Evolutionary conservation across 2,888 invertebrate genomes (phyloP).

Genomic region (Aquatica leii): DNA sequence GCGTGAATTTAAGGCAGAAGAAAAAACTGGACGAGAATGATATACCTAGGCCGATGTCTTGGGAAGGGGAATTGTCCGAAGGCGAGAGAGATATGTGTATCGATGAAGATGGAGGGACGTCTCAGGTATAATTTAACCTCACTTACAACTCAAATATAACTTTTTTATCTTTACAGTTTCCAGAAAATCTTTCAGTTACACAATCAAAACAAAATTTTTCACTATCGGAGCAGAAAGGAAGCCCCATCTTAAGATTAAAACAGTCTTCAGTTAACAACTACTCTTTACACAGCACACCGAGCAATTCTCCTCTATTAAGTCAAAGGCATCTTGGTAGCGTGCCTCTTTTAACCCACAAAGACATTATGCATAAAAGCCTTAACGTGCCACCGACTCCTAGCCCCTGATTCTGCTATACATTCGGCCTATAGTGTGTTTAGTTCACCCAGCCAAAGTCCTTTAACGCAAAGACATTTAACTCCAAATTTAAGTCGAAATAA

Average conservation of each 20-base stretch:
- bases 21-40: conserved; percentile 57
- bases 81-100: conserved; percentile 68
- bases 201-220: conserved; percentile 48
- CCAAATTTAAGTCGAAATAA: conserved; percentile 89
- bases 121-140: conserved; percentile 30
- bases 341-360: conserved; percentile 56
- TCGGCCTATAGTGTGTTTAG: conserved; percentile 85
- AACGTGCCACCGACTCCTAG: conserved; percentile 81
- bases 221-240: conserved; percentile 56
- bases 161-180: conserved; percentile 47
- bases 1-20: conserved; percentile 56
- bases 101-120: conserved; percentile 50
- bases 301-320: conserved; percentile 74
- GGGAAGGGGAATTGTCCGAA: conserved; percentile 93
- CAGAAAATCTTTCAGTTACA: conserved; percentile 56
- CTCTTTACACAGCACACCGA: conserved; percentile 70
- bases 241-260: conserved; percentile 61
- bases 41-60: conserved; percentile 84
- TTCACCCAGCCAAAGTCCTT: conserved; percentile 87
- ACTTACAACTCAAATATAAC: background rate
- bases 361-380: conserved; percentile 64
- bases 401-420: conserved; percentile 88
- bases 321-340: conserved; percentile 62
- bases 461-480: conserved; percentile 82
- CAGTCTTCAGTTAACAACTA: conserved; percentile 66